Base-by-base conservation (phyloP, 2,888 invertebrate genomes). In the Chromoteleia sp. region DNA sequence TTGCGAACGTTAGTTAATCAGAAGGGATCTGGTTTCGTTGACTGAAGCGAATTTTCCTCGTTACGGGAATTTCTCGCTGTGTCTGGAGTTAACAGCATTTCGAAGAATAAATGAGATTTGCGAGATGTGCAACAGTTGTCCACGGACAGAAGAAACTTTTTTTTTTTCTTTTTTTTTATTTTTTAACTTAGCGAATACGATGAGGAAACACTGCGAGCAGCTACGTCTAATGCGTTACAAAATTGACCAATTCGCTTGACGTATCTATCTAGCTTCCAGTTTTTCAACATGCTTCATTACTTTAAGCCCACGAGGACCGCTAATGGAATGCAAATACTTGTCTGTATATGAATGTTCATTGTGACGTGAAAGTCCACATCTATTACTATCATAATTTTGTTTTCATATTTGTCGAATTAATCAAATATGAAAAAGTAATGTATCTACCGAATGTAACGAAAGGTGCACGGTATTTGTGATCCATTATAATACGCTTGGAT, bases 41-140 rank as follows among this genome's bases (percentile, higher is more conserved):
- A 41, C 15, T 21, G 45, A 41, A 43, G 14, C 14, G 30, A 52
- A 14, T 56, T 56, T 56, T 68, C 19, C 43, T 41, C 39, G 25
- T 52, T 67, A 41, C 29, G 43, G 0, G 54, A 17, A 48, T 33
- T 19, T 7, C 36, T 56, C 21, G 25, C 15, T 0, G 33, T 45
- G 56, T 39, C 30, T 25, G 39, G 6, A 59, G 39, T 14, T 50
- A 59, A 48, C 50, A 8, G 45, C 39, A 12, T 59, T 58, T 54
- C 41, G 6, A 52, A 29, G 50, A 73, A 61, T 73, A 59, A 61
- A 73, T 41, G 73, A 50, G 50, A 52, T 73, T 59, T 52, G 52
- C 43, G 73, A 52, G 59, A 52, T 39, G 41, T 52, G 61, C 73
- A 73, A 73, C 73, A 73, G 73, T 73, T 73, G 61, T 50, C 50